Percentiles rank a stretch among this genome's conserved stretches.
phyloP scores from a whole-genome alignment of 2,888 invertebrate species.

The Gymnosoma rotundatum region DNA sequence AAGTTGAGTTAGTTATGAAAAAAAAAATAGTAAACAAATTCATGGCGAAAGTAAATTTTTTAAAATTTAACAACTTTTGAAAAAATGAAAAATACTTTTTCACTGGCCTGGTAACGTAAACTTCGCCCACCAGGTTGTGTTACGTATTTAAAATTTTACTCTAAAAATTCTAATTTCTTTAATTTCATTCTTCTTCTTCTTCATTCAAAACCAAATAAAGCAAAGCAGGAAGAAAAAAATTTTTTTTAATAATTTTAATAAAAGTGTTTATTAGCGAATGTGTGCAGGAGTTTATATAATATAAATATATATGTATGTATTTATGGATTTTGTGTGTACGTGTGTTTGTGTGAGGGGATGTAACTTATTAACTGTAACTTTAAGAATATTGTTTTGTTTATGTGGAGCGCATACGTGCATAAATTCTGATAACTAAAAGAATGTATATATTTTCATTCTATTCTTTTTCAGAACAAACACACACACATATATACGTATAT shows the following conservation, averaged over 20 bases:
- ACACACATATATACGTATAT: neutral
- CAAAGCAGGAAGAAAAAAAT: slow-evolving; percentile 4
- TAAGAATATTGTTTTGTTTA: neutral
- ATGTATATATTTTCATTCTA: neutral
- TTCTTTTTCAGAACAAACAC: neutral
- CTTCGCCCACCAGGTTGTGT: neutral
- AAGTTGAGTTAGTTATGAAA: too few species aligned
- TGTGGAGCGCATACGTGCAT: slow-evolving; percentile 1
- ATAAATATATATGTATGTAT: neutral
- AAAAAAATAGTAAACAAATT: too few species aligned
- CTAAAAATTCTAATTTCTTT: neutral
- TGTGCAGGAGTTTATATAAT: neutral
- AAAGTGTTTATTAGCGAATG: neutral
- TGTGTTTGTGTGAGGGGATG: neutral
- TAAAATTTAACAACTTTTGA: slow-evolving; percentile 29
- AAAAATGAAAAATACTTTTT: neutral
- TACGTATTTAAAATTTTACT: neutral
- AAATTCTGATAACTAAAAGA: slow-evolving; percentile 32
- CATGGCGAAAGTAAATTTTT: slow-evolving; percentile 12
- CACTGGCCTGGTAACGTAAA: neutral
- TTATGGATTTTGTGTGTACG: too few species aligned
- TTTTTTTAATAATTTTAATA: slow-evolving; percentile 49
- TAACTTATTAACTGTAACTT: slow-evolving; percentile 38
- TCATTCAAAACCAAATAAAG: slow-evolving; percentile 4
- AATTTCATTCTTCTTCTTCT: slow-evolving; percentile 36